These are phyloP conservation scores for Lepidurus packardi DNA, from an alignment of 1,140 invertebrate species.

Conservation along the genomic window DNA sequence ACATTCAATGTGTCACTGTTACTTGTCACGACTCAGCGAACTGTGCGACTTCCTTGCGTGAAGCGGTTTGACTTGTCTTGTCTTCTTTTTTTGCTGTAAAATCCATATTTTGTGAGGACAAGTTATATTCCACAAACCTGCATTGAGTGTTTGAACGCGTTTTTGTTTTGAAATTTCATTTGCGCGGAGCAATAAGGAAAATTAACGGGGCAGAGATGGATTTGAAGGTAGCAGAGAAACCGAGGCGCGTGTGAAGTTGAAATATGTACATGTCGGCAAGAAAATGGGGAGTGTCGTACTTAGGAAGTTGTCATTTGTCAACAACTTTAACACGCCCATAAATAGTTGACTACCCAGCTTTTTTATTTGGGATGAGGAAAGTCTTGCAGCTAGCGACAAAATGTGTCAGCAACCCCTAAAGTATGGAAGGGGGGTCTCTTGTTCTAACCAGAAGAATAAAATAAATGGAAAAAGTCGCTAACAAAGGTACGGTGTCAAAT, in stretches of 20 bases:
- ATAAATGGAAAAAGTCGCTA: too few relatives aligned
- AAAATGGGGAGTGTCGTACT: constrained; percentile 12
- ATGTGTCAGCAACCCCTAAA: too few relatives aligned
- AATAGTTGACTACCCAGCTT: not conserved
- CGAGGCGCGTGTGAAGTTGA: not conserved
- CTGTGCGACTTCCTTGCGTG: not conserved
- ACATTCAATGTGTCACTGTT: not conserved
- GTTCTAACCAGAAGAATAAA: too few relatives aligned
- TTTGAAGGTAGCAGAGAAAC: not conserved
- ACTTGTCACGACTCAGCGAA: not conserved
- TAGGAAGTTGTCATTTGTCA: constrained; percentile 15
- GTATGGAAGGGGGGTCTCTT: too few relatives aligned
- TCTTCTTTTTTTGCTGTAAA: too few relatives aligned
- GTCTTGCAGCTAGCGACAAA: too few relatives aligned
- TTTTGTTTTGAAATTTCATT: not conserved
- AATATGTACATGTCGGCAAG: not conserved
- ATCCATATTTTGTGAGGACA: too few relatives aligned
- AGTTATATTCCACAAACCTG: too few relatives aligned
- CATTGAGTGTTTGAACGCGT: not conserved
- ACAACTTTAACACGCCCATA: constrained; percentile 22
- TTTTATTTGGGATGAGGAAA: not conserved
- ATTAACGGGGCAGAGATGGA: not conserved
- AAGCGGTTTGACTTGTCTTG: too few relatives aligned
- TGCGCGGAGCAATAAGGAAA: not conserved
- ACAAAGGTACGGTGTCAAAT: too few relatives aligned